Base-by-base conservation (phyloP, 2,113 vertebrate genomes). In the Antennarius striatus region DNA sequence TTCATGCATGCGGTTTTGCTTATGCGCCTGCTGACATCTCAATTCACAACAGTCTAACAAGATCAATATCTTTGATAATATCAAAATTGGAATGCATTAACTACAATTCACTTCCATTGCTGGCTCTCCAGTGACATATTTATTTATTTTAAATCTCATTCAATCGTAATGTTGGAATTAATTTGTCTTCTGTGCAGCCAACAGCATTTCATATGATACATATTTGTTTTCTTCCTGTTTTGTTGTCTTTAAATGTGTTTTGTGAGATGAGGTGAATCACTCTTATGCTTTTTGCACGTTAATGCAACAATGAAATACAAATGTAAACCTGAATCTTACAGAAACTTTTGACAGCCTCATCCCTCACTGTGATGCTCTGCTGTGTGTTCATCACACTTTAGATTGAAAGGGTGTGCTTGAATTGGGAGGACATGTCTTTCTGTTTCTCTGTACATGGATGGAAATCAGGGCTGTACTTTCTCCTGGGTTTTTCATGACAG, bases 361-460 rank as follows among this genome's bases (percentile, higher is more conserved):
- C 3, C 13, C 15, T 71, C 50, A 68, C 10, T 10, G 32, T 42
- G 28, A 14, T 29, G 32, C 59, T 65, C 46, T 11, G 40, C 57
- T 49, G 8, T 30, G 45, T 32, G n/a, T 22, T 62, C 30, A 40
- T 66, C 50, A 10, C 55, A 56, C 39, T 52, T 15, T 63, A 9
- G 29, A 14, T 61, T 68, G 57, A 58, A 39, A 14, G 63, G 61
- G 4, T 5, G 5, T 16, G 43, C 17, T n/a, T 15, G 39, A 74
- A 28, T 60, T 63, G 40, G 52, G 58, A 69, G 40, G 57, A 73
- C 64, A 71, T n/a, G 62, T 85, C 68, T 76, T 80, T 86, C 77
- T 51, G 57, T 74, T 66, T 81, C 58, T 83, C 77, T 68, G 73
- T 75, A 55, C 12, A 40, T 39, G 63, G 75, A 79, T 63, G 61